Percentiles rank a stretch among this genome's conserved stretches.
Evolutionary conservation across 2,113 vertebrate genomes (phyloP).

Genomic region (Canis aureus): DNA sequence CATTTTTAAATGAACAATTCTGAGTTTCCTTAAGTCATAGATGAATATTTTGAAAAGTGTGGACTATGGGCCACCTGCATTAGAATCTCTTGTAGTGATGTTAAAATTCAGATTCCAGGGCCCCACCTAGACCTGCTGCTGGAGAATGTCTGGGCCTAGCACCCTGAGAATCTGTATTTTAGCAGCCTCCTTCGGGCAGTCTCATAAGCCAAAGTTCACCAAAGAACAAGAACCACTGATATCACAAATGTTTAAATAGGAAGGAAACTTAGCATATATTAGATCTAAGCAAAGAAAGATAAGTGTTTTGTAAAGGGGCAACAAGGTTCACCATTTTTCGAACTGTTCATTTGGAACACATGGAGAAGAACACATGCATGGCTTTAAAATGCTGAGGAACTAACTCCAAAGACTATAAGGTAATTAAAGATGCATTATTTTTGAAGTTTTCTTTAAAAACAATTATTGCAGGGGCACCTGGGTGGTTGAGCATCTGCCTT

Average conservation of each 20-base stretch:
- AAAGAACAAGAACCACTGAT: not conserved
- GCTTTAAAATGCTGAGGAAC: constrained; percentile 4
- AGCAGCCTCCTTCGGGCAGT: not conserved
- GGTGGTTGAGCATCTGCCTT: no score
- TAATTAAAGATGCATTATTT: not conserved
- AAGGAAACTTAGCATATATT: not conserved
- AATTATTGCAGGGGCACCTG: not conserved
- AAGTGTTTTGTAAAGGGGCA: not conserved
- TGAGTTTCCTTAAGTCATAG: not conserved
- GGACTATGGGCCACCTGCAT: not conserved
- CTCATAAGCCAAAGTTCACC: not conserved
- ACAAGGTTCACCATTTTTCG: not conserved
- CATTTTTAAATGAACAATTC: not conserved
- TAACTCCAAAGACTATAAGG: not conserved
- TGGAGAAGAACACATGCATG: not conserved
- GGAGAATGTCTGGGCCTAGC: no score
- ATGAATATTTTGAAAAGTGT: not conserved
- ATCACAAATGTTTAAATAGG: not conserved
- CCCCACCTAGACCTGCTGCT: not conserved
- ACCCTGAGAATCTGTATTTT: not conserved
- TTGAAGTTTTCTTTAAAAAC: constrained; percentile 11
- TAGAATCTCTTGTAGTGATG: not conserved
- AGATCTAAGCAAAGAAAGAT: not conserved
- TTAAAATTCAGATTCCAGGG: not conserved
- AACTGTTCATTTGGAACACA: not conserved